Percentiles rank a stretch among this genome's conserved stretches.
These are phyloP conservation scores for Pimpla rufipes DNA, from an alignment of 2,888 invertebrate species.

Conservation along the genomic window DNA sequence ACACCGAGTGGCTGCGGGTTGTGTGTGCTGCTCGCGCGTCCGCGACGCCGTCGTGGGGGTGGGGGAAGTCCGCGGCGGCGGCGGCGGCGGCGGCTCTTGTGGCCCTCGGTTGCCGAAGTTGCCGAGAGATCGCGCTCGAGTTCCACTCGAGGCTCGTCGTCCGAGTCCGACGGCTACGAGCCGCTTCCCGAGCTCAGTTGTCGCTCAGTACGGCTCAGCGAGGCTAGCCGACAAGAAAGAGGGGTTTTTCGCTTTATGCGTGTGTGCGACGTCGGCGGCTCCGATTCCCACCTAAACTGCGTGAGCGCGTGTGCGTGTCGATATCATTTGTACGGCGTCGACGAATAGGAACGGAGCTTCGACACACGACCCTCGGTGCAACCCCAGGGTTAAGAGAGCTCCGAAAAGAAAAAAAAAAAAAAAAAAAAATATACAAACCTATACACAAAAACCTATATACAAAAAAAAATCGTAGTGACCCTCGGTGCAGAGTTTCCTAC, in stretches of 20 bases:
- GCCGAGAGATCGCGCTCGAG: constrained; percentile 87
- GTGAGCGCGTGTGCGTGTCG: constrained; percentile 57
- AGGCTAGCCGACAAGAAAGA: constrained; percentile 83
- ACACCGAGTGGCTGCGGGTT: constrained; percentile 48
- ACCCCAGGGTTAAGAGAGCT: constrained; percentile 6
- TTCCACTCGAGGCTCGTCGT: constrained; percentile 77
- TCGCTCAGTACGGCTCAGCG: constrained; percentile 86
- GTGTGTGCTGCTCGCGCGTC: constrained; percentile 52
- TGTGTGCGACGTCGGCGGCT: constrained; percentile 75
- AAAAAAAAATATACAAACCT: constrained; percentile 6
- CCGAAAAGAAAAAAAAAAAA: no score
- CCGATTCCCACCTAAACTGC: constrained; percentile 26
- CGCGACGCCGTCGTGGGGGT: constrained; percentile 76
- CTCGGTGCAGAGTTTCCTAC: constrained; percentile 56
- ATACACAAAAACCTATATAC: constrained; percentile 6
- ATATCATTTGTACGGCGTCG: not conserved
- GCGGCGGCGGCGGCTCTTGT: constrained; percentile 83
- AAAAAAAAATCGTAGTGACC: constrained; percentile 43
- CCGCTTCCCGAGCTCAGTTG: constrained; percentile 87
- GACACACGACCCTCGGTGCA: constrained; percentile 17
- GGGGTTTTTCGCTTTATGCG: constrained; percentile 73
- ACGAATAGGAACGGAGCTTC: constrained; percentile 30
- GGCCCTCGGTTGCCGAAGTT: constrained; percentile 76
- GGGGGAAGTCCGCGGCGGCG: constrained; percentile 85
- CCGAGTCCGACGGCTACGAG: constrained; percentile 83